Percentiles rank a stretch among this genome's conserved stretches.
Evolutionary conservation across 2,888 invertebrate genomes (phyloP).

Genomic region (Cheilosia urbana): DNA sequence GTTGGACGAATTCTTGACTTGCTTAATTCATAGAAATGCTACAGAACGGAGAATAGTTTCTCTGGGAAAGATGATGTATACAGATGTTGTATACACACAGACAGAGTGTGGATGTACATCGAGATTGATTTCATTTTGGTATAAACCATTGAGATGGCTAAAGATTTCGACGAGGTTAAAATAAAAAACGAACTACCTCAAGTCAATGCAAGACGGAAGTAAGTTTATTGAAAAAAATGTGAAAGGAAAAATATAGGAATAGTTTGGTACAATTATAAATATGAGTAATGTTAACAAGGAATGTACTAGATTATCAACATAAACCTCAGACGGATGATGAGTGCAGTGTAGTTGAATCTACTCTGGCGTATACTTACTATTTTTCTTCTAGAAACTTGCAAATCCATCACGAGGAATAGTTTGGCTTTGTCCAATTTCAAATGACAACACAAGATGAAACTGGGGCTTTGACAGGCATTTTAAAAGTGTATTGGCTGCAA

Average conservation of each 20-base stretch:
- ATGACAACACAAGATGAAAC: too few relatives aligned
- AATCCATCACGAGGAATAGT: neutral
- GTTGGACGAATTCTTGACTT: constrained; percentile 2
- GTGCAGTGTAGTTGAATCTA: neutral
- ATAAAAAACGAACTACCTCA: too few relatives aligned
- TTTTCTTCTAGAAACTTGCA: neutral
- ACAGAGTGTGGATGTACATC: neutral
- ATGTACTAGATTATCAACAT: too few relatives aligned
- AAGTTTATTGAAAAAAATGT: too few relatives aligned
- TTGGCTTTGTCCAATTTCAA: neutral
- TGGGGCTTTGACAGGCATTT: neutral
- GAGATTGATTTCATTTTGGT: neutral
- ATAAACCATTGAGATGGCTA: too few relatives aligned
- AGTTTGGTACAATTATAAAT: too few relatives aligned
- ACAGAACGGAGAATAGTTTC: neutral
- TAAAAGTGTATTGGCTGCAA: neutral
- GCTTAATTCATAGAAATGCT: neutral
- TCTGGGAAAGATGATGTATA: neutral
- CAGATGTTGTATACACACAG: too few relatives aligned
- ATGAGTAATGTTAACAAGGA: too few relatives aligned
- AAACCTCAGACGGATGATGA: neutral
- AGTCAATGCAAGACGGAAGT: too few relatives aligned
- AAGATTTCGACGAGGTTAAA: too few relatives aligned
- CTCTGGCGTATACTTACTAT: constrained; percentile 9
- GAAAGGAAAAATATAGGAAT: too few relatives aligned